Conservation (phyloP, 2,888 invertebrate species). For the Branchellion lobata region DNA sequence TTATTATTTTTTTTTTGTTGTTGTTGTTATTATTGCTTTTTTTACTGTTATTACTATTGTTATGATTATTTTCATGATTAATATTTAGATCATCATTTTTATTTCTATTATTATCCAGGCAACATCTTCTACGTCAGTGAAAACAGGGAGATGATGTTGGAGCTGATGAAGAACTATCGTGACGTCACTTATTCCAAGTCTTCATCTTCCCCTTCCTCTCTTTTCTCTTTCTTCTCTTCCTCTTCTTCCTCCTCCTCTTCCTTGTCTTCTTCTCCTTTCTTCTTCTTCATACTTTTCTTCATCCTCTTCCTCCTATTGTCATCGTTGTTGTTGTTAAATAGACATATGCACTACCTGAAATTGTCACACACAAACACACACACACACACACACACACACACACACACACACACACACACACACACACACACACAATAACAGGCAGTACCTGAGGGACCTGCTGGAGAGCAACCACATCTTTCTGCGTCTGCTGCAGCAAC, state of each 20-base stretch:
- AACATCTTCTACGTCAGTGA: constrained; percentile 80
- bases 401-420: too few relatives aligned
- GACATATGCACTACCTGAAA: too few relatives aligned
- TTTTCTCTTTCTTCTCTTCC: not conserved
- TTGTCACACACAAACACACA: too few relatives aligned
- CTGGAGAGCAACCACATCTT: constrained; percentile 86
- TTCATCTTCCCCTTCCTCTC: not conserved
- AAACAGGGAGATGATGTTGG: constrained; percentile 84
- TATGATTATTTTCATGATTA: too few relatives aligned
- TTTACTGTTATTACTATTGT: too few relatives aligned
- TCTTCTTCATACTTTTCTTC: too few relatives aligned
- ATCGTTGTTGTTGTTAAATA: too few relatives aligned
- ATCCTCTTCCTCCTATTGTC: not conserved
- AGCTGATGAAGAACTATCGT: constrained; percentile 78
- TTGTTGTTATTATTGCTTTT: too few relatives aligned
- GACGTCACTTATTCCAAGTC: constrained; percentile 82
- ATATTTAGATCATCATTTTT: too few relatives aligned
- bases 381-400: too few relatives aligned
- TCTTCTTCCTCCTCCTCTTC: not conserved
- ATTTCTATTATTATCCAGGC: too few relatives aligned
- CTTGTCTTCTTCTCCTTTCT: not conserved
- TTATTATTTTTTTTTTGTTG: too few relatives aligned
- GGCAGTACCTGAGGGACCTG: constrained; percentile 80
- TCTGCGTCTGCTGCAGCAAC: constrained; percentile 80
- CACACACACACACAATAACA: constrained; percentile 61